Percentiles rank a stretch among this genome's conserved stretches.
These are phyloP conservation scores for Drosophila borborema DNA, from an alignment of 2,888 invertebrate species.

Conservation along the genomic window DNA sequence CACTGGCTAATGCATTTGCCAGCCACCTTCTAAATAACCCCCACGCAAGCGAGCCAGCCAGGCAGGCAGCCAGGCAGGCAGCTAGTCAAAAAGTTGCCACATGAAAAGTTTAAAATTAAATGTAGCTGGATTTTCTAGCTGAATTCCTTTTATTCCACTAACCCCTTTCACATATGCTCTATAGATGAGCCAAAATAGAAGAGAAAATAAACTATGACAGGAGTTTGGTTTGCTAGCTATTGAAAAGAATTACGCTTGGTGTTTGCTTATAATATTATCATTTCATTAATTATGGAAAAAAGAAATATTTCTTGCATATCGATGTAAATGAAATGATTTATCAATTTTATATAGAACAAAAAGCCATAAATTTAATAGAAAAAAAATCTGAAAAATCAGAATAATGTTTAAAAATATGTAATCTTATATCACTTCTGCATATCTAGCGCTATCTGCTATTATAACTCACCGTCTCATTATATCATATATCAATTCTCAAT, in stretches of 20 bases:
- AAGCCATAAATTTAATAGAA: too few species aligned
- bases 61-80: constrained; percentile 3
- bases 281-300: background rate
- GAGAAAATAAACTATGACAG: constrained; percentile 4
- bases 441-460: too few species aligned
- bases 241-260: background rate
- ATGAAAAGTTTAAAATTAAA: constrained; percentile 77
- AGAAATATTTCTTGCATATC: background rate
- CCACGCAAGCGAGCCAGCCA: constrained; percentile 16
- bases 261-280: background rate
- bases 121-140: constrained; percentile 56
- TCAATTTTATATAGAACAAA: background rate
- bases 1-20: constrained; percentile 69
- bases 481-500: background rate
- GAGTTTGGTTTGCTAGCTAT: background rate
- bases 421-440: too few species aligned
- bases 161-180: background rate
- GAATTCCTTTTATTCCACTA: constrained; percentile 11
- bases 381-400: too few species aligned
- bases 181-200: background rate
- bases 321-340: background rate
- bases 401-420: too few species aligned
- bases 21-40: constrained; percentile 64
- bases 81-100: constrained; percentile 63
- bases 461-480: too few species aligned